A percentile compares a stretch with the other conserved stretches of the same genome.
phyloP scores from a whole-genome alignment of 2,113 vertebrate genomes.

The Mormoops blainvillei region DNA sequence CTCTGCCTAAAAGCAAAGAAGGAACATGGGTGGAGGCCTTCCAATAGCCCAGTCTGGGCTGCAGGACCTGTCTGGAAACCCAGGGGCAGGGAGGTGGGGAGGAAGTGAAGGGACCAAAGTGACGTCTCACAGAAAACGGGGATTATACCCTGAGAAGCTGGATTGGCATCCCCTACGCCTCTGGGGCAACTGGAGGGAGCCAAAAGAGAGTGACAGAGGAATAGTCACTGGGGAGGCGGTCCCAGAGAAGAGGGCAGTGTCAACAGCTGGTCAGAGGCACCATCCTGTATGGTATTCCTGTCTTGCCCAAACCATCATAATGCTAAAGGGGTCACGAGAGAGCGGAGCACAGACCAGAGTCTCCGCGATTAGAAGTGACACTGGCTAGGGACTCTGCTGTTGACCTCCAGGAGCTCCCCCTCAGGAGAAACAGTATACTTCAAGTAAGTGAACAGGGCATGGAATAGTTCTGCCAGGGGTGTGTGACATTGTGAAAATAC shows the following conservation, averaged over 20 bases:
- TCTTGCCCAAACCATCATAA: neutral
- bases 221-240: neutral
- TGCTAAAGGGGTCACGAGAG: too few species aligned
- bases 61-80: neutral
- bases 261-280: neutral
- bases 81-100: neutral
- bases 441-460: neutral
- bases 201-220: neutral
- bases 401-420: neutral
- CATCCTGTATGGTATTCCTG: neutral
- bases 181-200: neutral
- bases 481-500: neutral
- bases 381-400: neutral
- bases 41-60: neutral
- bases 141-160: neutral
- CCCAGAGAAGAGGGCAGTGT: neutral
- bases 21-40: fast-evolving
- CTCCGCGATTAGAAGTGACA: neutral
- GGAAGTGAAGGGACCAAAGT: neutral
- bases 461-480: neutral
- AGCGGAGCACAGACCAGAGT: neutral
- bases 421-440: neutral
- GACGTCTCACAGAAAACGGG: neutral
- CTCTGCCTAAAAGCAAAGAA: neutral
- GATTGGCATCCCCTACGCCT: neutral